A percentile compares a stretch with the other conserved stretches of the same genome.
Conservation (phyloP, 2,797 vertebrate species). For the Bradypodion ventrale region DNA sequence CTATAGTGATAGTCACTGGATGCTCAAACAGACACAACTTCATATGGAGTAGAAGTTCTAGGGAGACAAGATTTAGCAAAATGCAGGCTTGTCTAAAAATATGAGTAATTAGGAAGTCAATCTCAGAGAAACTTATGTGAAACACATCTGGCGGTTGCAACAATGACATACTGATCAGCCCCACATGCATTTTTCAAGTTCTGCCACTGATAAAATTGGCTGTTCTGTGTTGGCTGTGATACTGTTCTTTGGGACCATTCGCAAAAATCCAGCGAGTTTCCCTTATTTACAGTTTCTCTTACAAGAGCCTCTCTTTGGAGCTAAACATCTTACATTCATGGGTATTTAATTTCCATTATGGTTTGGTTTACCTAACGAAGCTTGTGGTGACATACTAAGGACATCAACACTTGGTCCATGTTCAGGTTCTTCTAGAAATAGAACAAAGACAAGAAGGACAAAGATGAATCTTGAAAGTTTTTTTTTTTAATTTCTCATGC, state of each 20-base stretch:
- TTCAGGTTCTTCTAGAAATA: conserved; percentile 76
- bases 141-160: background rate
- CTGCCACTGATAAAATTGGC: background rate
- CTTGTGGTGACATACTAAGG: conserved; percentile 85
- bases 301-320: background rate
- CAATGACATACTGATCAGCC: background rate
- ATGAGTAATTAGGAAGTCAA: background rate
- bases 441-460: conserved; percentile 34
- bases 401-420: conserved; percentile 86
- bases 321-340: background rate
- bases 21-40: background rate
- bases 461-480: background rate
- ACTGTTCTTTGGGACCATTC: background rate
- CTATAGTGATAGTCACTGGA: background rate
- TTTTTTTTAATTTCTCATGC: too few species aligned
- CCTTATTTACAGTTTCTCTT: conserved; percentile 11
- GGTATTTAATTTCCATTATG: conserved; percentile 6
- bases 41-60: background rate
- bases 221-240: background rate
- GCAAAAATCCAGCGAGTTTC: background rate
- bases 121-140: background rate
- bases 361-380: conserved; percentile 77
- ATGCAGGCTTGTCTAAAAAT: background rate
- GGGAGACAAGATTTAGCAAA: background rate
- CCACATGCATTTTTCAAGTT: background rate